Percentiles rank a stretch among this genome's conserved stretches.
phyloP scores from a whole-genome alignment of 1,140 invertebrate species.

The Anthonomus grandis region DNA sequence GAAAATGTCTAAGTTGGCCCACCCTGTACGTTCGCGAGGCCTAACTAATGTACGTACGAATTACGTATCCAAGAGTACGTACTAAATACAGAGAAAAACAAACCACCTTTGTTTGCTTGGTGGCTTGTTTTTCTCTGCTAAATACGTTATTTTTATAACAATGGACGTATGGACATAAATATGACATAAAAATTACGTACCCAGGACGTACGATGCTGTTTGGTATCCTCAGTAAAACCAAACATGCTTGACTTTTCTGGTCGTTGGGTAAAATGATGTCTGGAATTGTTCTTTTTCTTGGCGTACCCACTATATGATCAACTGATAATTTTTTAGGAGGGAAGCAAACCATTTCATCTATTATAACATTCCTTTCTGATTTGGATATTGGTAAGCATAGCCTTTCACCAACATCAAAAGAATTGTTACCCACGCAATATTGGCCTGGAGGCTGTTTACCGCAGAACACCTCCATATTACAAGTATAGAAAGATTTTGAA shows the following conservation, averaged over 20 bases:
- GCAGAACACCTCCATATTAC: constrained; percentile 41
- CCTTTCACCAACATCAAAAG: background rate
- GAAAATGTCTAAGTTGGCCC: no score
- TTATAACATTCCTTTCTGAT: background rate
- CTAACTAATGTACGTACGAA: no score
- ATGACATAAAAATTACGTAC: no score
- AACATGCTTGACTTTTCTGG: constrained; percentile 4
- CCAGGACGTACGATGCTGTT: no score
- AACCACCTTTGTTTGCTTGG: no score
- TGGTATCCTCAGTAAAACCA: no score
- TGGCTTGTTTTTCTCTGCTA: background rate
- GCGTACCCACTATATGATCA: background rate
- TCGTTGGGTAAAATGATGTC: background rate
- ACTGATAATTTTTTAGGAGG: background rate
- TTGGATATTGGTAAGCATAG: background rate
- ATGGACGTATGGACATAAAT: no score
- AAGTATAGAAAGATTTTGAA: constrained; percentile 34
- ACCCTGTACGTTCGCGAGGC: no score
- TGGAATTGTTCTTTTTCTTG: background rate
- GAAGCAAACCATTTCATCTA: background rate
- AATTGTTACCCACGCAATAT: background rate
- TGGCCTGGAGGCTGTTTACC: constrained; percentile 4
- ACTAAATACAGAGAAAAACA: no score
- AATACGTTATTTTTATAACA: no score
- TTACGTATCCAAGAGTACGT: no score